A percentile compares a stretch with the other conserved stretches of the same genome.
phyloP scores from a whole-genome alignment of 1,140 invertebrate genomes.

The Plutomurus gul region DNA sequence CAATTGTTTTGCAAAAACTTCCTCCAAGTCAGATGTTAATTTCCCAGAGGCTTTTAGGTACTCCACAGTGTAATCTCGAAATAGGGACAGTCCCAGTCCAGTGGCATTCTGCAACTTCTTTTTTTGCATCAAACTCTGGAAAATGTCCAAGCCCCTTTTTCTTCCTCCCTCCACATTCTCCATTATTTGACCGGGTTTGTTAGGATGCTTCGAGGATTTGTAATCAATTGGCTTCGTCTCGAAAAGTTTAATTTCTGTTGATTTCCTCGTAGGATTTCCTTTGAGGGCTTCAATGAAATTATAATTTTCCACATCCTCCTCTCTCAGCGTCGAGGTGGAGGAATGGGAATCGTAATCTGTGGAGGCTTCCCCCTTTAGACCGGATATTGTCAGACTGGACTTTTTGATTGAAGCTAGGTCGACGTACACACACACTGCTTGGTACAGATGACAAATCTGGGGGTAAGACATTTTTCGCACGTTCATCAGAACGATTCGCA shows the following conservation, averaged over 20 bases:
- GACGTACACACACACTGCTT: slow-evolving; percentile 30
- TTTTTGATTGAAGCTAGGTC: background rate
- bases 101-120: background rate
- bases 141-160: slow-evolving; percentile 39
- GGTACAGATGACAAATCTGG: slow-evolving; percentile 40
- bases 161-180: background rate
- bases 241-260: background rate
- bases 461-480: slow-evolving; percentile 47
- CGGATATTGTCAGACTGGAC: background rate
- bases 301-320: background rate
- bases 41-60: background rate
- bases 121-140: slow-evolving; percentile 28
- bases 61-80: slow-evolving; percentile 28
- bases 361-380: background rate
- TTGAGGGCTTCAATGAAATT: background rate
- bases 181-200: background rate
- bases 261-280: too few relatives aligned
- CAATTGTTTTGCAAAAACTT: background rate
- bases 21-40: slow-evolving; percentile 27
- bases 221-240: background rate
- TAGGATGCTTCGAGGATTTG: background rate
- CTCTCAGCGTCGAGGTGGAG: background rate
- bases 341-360: background rate
- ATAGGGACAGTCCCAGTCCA: slow-evolving; percentile 2
- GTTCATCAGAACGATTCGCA: slow-evolving; percentile 41